A percentile compares a stretch with the other conserved stretches of the same genome.
phyloP scores from a whole-genome alignment of 2,113 vertebrate species.

The Carassius carassius region DNA sequence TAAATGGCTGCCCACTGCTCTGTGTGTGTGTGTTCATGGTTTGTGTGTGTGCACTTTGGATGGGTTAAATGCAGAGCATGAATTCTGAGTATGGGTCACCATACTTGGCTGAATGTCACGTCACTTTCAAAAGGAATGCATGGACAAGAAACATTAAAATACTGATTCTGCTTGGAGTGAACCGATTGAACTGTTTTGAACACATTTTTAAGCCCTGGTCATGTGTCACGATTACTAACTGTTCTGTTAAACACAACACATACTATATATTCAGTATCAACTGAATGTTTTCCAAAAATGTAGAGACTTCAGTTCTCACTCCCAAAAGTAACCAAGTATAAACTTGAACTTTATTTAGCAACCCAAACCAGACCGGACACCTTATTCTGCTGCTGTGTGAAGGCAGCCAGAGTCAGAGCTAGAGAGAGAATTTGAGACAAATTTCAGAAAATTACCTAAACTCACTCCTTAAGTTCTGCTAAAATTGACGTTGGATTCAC shows the following conservation, averaged over 20 bases:
- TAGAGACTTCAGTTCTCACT: not conserved
- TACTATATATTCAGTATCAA: not conserved
- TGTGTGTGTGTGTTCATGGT: no score
- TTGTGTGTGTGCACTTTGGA: no score
- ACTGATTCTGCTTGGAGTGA: no score
- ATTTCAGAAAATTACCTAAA: not conserved
- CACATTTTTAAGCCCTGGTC: no score
- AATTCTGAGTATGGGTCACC: no score
- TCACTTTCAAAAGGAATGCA: no score
- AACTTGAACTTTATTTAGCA: not conserved
- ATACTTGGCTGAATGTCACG: no score
- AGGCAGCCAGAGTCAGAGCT: not conserved
- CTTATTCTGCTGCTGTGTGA: not conserved
- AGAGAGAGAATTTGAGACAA: not conserved
- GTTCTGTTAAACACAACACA: not conserved
- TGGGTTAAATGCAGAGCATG: no score
- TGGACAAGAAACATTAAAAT: no score
- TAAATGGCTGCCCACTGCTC: no score
- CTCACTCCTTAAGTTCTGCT: constrained; percentile 25
- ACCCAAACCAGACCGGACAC: not conserved
- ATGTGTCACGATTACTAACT: not conserved
- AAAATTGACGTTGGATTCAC: constrained; percentile 39
- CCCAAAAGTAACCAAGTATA: not conserved
- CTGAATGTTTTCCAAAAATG: not conserved
- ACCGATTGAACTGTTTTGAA: no score